These are phyloP conservation scores for Macropodus opercularis DNA, from an alignment of 2,797 vertebrate genomes.

Conservation along the genomic window DNA sequence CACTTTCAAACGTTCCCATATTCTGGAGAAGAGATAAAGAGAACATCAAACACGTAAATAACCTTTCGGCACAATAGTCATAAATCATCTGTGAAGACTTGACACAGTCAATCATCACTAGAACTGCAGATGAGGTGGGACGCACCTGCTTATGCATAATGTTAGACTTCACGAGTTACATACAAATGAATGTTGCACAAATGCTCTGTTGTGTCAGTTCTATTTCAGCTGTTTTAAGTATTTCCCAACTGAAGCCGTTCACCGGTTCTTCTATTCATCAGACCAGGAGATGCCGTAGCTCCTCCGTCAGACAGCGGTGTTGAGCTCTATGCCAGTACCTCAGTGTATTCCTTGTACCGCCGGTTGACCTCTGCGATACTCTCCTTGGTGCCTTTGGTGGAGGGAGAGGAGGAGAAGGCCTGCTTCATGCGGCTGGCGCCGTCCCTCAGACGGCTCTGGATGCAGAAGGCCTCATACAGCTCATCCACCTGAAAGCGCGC, in stretches of 20 bases:
- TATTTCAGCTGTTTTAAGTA: background rate
- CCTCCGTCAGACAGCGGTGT: background rate
- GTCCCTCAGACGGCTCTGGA: slow-evolving; percentile 94
- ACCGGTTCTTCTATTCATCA: background rate
- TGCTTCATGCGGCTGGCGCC: slow-evolving; percentile 98
- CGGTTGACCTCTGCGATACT: slow-evolving; percentile 93
- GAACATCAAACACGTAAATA: slow-evolving; percentile 22
- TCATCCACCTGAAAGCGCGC: slow-evolving; percentile 90
- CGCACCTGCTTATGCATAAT: background rate
- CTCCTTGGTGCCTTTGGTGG: slow-evolving; percentile 93
- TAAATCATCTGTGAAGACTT: too few relatives aligned
- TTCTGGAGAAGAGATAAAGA: slow-evolving; percentile 81
- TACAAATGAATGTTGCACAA: background rate
- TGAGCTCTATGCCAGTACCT: slow-evolving; percentile 80
- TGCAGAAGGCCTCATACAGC: slow-evolving; percentile 96
- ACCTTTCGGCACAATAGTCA: slow-evolving; percentile 20
- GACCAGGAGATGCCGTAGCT: background rate
- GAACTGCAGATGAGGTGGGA: slow-evolving; percentile 3
- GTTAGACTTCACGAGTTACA: background rate
- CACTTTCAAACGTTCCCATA: slow-evolving; percentile 93
- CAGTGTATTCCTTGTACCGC: slow-evolving; percentile 95
- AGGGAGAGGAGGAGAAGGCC: slow-evolving; percentile 92
- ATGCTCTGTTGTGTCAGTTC: background rate
- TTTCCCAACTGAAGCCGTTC: background rate
- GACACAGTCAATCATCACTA: slow-evolving; percentile 8